Base-by-base conservation (phyloP, 35 echinoderm and acorn worm genomes). In the Holothuria glaberrima region DNA sequence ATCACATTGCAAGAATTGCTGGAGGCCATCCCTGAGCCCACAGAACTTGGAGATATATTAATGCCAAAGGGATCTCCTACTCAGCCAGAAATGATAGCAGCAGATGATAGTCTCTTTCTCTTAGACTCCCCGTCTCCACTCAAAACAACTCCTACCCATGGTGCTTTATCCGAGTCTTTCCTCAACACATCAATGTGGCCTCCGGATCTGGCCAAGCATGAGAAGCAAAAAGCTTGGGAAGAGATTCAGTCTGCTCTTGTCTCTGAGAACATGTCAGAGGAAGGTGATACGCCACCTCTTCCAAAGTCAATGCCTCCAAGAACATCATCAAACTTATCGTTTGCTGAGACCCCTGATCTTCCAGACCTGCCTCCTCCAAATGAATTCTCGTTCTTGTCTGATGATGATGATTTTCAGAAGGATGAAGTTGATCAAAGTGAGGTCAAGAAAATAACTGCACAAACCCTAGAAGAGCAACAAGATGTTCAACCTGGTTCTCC, bases 361-460 rank as follows among this genome's bases (percentile, higher is more conserved):
- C 78, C 67, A 28, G 59, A 87, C 16, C 63, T 93, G 9, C 87
- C 92, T 21, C 92, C 87, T 28, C 92, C 92, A 38, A 21, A 28
- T 21, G 48, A 80, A 28, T 34, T 78, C 9, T 88, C 80, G 9
- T 84, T 61, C 30, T 18, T 57, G 25, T 50, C 12, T 29, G 35
- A 82, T 12, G 54, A 82, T 0, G 79, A 50, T 5, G 48, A 48
- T 82, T 18, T 82, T 28, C 50, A 4, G 2, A 48, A 20, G 35
- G 57, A 82, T 33, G 48, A 82, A 26, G n/a, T 82, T 3, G 28
- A 60, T 56, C 20, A 30, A 27, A 22, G 24, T 57, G 46, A 60
- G 30, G 21, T 58, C 2, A 50, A 18, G 22, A 44, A 75, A 12
- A 38, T 34, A 41, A 20, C 19, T 0, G 44, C 80, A 17, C 14